Percentiles rank a stretch among this genome's conserved stretches.
phyloP scores from a whole-genome alignment of 2,113 vertebrate species.

The Centropus bengalensis region DNA sequence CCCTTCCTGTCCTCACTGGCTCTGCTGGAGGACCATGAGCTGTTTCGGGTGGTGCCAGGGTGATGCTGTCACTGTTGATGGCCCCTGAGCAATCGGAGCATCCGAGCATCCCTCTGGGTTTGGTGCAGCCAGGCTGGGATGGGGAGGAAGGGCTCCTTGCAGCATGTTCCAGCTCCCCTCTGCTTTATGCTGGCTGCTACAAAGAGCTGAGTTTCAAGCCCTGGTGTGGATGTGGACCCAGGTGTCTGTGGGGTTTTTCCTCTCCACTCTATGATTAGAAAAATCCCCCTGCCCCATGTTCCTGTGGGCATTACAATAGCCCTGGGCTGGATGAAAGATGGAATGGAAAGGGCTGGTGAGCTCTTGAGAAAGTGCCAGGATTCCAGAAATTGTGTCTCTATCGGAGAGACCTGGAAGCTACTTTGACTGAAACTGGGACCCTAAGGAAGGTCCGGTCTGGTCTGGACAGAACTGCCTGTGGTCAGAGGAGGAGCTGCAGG shows the following conservation, averaged over 20 bases:
- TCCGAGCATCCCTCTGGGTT: accelerated
- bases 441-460: accelerated
- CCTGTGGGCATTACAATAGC: neutral
- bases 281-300: neutral
- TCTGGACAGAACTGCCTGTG: neutral
- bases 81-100: neutral
- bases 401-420: neutral
- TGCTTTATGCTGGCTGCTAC: neutral
- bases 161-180: accelerated
- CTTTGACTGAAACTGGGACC: neutral
- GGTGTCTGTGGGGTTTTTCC: neutral
- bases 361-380: neutral
- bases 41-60: neutral
- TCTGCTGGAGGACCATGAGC: neutral
- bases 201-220: neutral
- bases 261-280: neutral
- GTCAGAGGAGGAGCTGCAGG: neutral
- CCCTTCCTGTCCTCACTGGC: neutral
- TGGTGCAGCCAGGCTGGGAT: neutral
- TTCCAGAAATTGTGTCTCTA: neutral
- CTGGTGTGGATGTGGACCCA: neutral
- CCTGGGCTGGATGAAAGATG: neutral
- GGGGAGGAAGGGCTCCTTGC: neutral
- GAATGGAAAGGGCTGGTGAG: neutral
- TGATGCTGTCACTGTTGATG: neutral